phyloP scores from a whole-genome alignment of 2,797 vertebrate species.

The Chrosomus eos region DNA sequence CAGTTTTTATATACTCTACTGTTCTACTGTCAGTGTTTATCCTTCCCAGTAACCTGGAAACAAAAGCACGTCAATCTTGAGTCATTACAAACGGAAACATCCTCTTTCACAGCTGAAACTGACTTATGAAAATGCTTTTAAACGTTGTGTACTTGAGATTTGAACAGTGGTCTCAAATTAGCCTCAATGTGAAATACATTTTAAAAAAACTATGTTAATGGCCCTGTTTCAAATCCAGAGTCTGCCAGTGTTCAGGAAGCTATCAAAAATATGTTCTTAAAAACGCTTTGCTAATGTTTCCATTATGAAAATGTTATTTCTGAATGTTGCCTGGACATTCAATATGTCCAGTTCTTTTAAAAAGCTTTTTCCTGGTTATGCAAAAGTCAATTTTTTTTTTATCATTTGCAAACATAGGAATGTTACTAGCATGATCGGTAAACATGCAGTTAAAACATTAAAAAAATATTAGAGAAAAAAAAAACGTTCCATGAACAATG shows the following conservation, averaged over 20 bases:
- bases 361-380: not conserved
- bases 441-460: too few species aligned
- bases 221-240: not conserved
- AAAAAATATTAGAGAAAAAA: too few species aligned
- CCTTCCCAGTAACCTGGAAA: constrained; percentile 78
- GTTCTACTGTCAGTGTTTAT: constrained; percentile 68
- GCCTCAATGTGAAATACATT: not conserved
- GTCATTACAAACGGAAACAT: constrained; percentile 53
- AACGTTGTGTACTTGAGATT: not conserved
- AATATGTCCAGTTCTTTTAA: not conserved
- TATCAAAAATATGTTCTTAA: not conserved
- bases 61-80: constrained; percentile 65
- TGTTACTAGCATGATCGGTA: too few species aligned
- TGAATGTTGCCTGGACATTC: not conserved
- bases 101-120: not conserved
- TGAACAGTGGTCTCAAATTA: not conserved
- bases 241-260: too few species aligned
- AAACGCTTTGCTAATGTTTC: not conserved
- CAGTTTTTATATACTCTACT: constrained; percentile 66
- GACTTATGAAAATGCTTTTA: constrained; percentile 12
- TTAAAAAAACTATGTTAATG: not conserved
- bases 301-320: not conserved
- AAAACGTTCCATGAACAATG: too few species aligned
- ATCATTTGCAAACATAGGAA: not conserved
- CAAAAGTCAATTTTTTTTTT: not conserved